Conservation (phyloP, 2,888 invertebrate species). For the Heliconius cydno region DNA sequence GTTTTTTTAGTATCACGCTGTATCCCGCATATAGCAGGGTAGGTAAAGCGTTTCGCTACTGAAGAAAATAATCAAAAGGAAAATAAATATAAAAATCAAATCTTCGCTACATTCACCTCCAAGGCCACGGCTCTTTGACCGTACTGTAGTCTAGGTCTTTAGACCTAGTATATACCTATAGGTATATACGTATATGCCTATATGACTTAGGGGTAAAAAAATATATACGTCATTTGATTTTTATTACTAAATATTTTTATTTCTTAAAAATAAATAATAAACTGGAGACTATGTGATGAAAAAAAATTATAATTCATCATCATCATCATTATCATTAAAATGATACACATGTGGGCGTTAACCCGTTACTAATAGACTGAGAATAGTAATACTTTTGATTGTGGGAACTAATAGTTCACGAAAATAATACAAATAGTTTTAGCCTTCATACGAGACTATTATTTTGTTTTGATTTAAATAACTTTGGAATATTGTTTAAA, state of each 20-base stretch:
- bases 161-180: too few relatives aligned
- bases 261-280: background rate
- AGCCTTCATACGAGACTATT: background rate
- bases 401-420: conserved; percentile 29
- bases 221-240: background rate
- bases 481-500: background rate
- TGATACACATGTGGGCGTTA: conserved; percentile 32
- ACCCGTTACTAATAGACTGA: conserved; percentile 29
- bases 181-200: too few relatives aligned
- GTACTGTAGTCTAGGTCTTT: background rate
- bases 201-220: background rate
- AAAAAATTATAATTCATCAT: background rate
- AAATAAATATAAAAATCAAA: too few relatives aligned
- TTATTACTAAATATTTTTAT: background rate
- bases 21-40: too few relatives aligned
- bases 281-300: background rate
- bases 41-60: too few relatives aligned
- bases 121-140: too few relatives aligned
- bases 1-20: too few relatives aligned
- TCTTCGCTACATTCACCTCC: too few relatives aligned
- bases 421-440: background rate
- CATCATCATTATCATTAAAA: conserved; percentile 32
- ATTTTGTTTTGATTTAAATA: background rate
- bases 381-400: conserved; percentile 9
- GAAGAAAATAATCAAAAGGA: too few relatives aligned